Evolutionary conservation across 2,113 vertebrate species (phyloP), one percentile per base, ranked within the genome.

Genomic region (Melanocharis versteri): DNA sequence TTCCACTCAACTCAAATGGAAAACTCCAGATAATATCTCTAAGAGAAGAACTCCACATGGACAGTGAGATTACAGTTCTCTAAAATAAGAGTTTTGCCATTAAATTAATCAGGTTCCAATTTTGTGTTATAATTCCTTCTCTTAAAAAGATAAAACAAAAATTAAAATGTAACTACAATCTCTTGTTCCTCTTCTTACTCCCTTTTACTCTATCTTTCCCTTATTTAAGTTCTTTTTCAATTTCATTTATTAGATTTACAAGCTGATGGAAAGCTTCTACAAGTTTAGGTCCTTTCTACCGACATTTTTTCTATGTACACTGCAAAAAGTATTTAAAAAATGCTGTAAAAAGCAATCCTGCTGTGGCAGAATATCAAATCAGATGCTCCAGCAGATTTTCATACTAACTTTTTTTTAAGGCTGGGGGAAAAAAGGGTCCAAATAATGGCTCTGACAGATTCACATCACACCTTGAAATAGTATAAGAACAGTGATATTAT

Each of bases 351-450:
- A 69, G 12, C 26, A 84, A 91, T 54, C 19, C 44, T 9, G 6
- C 24, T 72, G 30, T 47, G 70, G 33, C 21, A 89, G 70, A 82
- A 89, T 45, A 33, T 61, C 21, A 89, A 76, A 88, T 75, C 22
- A 42, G 54, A 66, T 47, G 13, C 4, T 42, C 27, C 28, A 65
- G 50, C 35, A 76, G 45, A 53, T 40, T 66, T 71, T 64, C 71
- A 15, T 60, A 39, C 3, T 7, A 68, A 33, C 6, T 10, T 40
- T 75, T 87, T 87, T 89, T 42, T 61, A 15, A 78, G 23, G 75
- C 7, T 71, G 42, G 17, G 11, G 6, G 3, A 4, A 11, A 75
- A 28, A 13, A 0, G 3, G 15, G 14, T 23, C 45, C 17, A 4
- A 83, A 61, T 71, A 83, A 37, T 14, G 6, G 7, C 44, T 73